A percentile compares a stretch with the other conserved stretches of the same genome.
Evolutionary conservation across 92 coral and sea anemone genomes (phyloP).

Genomic region (Porites cylindrica): DNA sequence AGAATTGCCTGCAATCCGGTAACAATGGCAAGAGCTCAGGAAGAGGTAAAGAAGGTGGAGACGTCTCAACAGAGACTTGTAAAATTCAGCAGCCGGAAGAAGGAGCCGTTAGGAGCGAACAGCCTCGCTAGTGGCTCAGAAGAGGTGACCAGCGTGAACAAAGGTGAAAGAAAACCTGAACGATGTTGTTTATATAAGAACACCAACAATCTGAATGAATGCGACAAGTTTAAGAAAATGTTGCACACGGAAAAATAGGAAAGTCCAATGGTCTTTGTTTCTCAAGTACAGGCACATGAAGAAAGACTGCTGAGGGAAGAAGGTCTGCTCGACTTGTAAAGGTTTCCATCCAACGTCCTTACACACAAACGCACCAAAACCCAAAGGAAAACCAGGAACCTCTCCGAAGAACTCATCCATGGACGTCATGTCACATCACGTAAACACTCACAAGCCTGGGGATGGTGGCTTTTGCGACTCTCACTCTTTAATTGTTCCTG

Average conservation of each 20-base stretch:
- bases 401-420: neutral
- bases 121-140: neutral
- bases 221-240: conserved; percentile 29
- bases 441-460: neutral
- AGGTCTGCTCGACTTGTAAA: conserved; percentile 2
- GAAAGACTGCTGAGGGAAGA: conserved; percentile 33
- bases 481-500: conserved; percentile 57
- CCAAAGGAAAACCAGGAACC: neutral
- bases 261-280: conserved; percentile 11
- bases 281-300: conserved; percentile 31
- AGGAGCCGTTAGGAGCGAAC: neutral
- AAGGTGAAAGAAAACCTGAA: neutral
- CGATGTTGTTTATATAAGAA: conserved; percentile 24
- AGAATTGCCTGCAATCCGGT: conserved; percentile 66
- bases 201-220: conserved; percentile 24
- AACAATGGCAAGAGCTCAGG: neutral
- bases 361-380: conserved; percentile 30
- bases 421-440: neutral
- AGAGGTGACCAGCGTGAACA: neutral
- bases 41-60: conserved; percentile 1
- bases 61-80: neutral
- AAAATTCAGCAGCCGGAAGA: neutral
- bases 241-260: conserved; percentile 22
- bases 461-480: neutral
- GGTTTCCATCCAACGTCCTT: conserved; percentile 41